phyloP scores from a whole-genome alignment of 2,888 invertebrate species.

The Temnothorax unifasciatus region DNA sequence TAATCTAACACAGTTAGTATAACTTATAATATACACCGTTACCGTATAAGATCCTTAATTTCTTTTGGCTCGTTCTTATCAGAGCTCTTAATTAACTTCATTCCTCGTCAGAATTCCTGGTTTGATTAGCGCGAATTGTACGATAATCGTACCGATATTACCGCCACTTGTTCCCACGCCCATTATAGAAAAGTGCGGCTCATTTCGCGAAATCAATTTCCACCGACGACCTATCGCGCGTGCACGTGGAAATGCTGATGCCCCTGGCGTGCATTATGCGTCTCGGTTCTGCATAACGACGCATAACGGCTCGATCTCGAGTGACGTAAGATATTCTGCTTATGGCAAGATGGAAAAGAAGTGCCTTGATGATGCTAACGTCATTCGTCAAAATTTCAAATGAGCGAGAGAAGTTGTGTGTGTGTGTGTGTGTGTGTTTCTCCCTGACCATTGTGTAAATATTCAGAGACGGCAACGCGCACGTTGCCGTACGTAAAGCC shows the following conservation, averaged over 20 bases:
- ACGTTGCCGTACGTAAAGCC: background rate
- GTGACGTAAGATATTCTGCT: slow-evolving; percentile 32
- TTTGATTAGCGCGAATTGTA: background rate
- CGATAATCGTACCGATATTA: background rate
- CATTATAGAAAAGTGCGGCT: background rate
- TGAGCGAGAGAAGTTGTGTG: too few species aligned
- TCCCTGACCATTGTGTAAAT: background rate
- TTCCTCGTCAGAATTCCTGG: background rate
- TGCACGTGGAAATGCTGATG: slow-evolving; percentile 1
- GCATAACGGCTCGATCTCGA: background rate
- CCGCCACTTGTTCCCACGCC: background rate
- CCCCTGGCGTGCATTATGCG: slow-evolving; percentile 21
- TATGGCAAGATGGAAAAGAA: slow-evolving; percentile 8
- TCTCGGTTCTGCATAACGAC: slow-evolving; percentile 24
- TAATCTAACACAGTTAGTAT: background rate
- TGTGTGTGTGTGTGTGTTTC: too few species aligned
- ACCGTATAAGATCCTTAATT: background rate
- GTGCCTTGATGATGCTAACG: background rate
- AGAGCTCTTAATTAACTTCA: background rate
- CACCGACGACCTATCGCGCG: background rate
- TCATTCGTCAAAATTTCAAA: slow-evolving; percentile 24
- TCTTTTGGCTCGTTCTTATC: background rate
- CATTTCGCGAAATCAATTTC: background rate
- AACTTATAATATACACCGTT: background rate
- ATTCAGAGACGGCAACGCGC: background rate